These are phyloP conservation scores for Zaprionus nigranus DNA, from an alignment of 1,140 invertebrate species.

Conservation along the genomic window DNA sequence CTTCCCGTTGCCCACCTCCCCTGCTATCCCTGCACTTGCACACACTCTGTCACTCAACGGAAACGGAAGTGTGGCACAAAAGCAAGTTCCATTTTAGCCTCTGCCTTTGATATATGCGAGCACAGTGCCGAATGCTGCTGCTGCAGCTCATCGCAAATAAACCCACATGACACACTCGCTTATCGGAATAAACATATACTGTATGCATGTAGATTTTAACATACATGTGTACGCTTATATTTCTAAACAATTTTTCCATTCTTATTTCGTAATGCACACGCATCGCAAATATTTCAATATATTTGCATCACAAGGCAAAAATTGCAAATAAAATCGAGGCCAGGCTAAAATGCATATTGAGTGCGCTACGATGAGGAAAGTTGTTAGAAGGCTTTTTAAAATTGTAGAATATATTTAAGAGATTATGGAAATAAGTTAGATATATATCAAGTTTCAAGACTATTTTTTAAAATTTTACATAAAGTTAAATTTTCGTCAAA, in stretches of 20 bases:
- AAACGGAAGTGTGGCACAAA: conserved; percentile 69
- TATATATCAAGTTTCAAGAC: too few relatives aligned
- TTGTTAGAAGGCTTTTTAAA: neutral
- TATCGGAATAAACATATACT: conserved; percentile 7
- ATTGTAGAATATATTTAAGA: neutral
- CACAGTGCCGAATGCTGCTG: conserved; percentile 10
- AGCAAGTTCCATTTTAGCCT: conserved; percentile 61
- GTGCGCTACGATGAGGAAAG: conserved; percentile 12
- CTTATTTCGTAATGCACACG: conserved; percentile 44
- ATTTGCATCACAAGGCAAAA: conserved; percentile 42
- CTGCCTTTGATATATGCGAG: conserved; percentile 69
- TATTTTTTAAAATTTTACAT: too few relatives aligned
- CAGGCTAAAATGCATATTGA: neutral
- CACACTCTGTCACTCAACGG: conserved; percentile 52
- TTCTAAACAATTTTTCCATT: conserved; percentile 63
- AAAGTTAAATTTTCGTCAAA: too few relatives aligned
- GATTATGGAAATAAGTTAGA: too few relatives aligned
- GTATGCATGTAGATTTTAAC: neutral
- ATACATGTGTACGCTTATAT: conserved; percentile 24
- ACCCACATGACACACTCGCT: conserved; percentile 29
- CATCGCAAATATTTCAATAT: conserved; percentile 57
- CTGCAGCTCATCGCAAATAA: conserved; percentile 34
- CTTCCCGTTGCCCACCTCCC: neutral
- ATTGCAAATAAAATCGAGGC: conserved; percentile 12
- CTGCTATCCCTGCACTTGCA: neutral